A percentile compares a stretch with the other conserved stretches of the same genome.
Conservation (phyloP, 2,113 vertebrate genomes). For the Tauraco erythrolophus region DNA sequence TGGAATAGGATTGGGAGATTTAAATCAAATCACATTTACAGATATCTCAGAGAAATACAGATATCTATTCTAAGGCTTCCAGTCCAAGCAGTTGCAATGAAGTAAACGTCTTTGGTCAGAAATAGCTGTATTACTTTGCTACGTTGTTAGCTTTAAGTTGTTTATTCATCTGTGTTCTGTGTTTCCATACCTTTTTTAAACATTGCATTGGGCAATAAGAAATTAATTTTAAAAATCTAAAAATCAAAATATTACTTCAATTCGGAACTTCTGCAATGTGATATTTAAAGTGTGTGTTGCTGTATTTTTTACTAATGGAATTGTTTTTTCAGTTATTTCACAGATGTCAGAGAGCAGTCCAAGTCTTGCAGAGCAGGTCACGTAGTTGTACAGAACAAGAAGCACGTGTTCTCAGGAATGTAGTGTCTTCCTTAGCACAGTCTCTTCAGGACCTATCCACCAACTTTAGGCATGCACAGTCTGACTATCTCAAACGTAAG, state of each 20-base stretch:
- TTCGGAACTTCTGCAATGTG: not conserved
- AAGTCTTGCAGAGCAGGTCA: constrained; percentile 86
- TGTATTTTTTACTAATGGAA: not conserved
- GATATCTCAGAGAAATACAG: not conserved
- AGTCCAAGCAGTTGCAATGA: not conserved
- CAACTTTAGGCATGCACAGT: constrained; percentile 93
- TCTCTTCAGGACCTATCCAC: constrained; percentile 93
- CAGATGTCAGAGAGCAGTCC: constrained; percentile 93
- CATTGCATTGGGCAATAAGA: not conserved
- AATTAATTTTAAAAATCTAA: not conserved
- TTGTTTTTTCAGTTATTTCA: constrained; percentile 90
- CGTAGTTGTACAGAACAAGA: constrained; percentile 92
- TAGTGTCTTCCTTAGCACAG: constrained; percentile 93
- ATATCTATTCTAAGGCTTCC: not conserved
- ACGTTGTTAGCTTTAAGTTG: not conserved
- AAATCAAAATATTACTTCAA: not conserved
- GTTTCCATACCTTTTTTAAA: not conserved
- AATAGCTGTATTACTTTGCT: not conserved
- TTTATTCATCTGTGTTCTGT: not conserved
- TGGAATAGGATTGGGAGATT: not conserved
- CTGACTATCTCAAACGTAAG: constrained; percentile 96
- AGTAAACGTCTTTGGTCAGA: not conserved
- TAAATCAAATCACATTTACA: not conserved
- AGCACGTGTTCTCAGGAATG: constrained; percentile 89
- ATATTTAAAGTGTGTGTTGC: not conserved